Conservation (phyloP, 2,113 vertebrate species). For the Balaeniceps rex region DNA sequence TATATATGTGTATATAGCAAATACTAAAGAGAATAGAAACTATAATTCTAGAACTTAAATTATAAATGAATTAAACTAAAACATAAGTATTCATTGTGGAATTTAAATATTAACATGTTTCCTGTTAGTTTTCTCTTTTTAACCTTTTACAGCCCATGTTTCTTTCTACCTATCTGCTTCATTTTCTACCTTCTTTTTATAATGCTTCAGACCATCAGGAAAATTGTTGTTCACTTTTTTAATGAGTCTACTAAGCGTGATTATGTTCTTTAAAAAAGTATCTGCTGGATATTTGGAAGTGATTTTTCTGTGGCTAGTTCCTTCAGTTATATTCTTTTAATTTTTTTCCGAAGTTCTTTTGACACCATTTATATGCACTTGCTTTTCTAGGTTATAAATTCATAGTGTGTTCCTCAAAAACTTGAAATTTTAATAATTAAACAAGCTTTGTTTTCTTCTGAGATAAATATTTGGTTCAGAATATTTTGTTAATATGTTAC, state of each 20-base stretch:
- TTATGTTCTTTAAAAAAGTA: neutral
- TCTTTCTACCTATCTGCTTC: neutral
- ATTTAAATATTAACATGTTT: neutral
- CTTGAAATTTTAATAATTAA: neutral
- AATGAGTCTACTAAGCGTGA: neutral
- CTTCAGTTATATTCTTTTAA: neutral
- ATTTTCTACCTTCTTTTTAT: neutral
- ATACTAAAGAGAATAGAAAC: neutral
- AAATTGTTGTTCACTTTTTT: neutral
- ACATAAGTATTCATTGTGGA: neutral
- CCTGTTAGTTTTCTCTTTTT: neutral
- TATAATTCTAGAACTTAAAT: neutral
- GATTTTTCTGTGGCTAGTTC: neutral
- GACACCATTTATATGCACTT: neutral
- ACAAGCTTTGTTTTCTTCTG: neutral
- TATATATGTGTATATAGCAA: neutral
- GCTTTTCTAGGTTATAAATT: neutral
- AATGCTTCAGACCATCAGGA: neutral
- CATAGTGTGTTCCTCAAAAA: neutral
- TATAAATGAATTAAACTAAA: neutral
- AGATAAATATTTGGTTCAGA: neutral
- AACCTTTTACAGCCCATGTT: neutral
- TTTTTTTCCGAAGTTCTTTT: neutral
- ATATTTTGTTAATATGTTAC: neutral
- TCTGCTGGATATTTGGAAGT: neutral